Percentiles rank a stretch among this genome's conserved stretches.
These are phyloP conservation scores for Neuroterus valhalla DNA, from an alignment of 1,140 invertebrate species.

Conservation along the genomic window DNA sequence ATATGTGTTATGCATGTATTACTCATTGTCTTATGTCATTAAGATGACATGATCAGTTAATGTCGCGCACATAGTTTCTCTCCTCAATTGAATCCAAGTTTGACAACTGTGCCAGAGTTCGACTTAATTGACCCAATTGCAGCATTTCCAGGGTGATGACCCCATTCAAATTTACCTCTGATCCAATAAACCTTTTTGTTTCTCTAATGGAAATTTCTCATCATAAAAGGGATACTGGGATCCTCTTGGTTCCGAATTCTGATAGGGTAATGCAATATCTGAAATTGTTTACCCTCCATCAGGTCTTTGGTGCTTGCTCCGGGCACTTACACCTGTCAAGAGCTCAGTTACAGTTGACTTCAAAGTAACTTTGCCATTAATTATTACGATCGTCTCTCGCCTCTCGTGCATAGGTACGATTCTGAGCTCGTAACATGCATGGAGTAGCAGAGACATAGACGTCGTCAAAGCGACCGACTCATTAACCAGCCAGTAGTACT, in stretches of 20 bases:
- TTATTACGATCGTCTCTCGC: conserved; percentile 57
- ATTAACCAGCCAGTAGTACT: conserved; percentile 50
- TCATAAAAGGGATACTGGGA: background rate
- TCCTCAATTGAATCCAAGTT: conserved; percentile 1
- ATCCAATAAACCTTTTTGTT: background rate
- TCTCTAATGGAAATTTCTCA: background rate
- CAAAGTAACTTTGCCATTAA: conserved; percentile 62
- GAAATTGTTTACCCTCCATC: conserved; percentile 21
- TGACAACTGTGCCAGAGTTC: conserved; percentile 18
- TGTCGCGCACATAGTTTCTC: background rate
- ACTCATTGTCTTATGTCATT: background rate
- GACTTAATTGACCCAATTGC: conserved; percentile 25
- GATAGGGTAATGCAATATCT: conserved; percentile 4
- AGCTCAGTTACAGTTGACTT: conserved; percentile 51
- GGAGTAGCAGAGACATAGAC: conserved; percentile 26
- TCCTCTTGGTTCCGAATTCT: background rate
- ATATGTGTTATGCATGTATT: too few species aligned
- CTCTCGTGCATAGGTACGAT: conserved; percentile 46
- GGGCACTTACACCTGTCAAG: conserved; percentile 6
- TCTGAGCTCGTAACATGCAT: conserved; percentile 47
- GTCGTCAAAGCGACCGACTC: conserved; percentile 59
- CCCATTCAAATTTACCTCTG: background rate
- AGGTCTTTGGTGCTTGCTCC: background rate
- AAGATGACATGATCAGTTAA: background rate
- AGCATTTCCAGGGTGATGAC: background rate